Conservation (phyloP, 2,888 invertebrate genomes). For the Allophyes oxyacanthae region DNA sequence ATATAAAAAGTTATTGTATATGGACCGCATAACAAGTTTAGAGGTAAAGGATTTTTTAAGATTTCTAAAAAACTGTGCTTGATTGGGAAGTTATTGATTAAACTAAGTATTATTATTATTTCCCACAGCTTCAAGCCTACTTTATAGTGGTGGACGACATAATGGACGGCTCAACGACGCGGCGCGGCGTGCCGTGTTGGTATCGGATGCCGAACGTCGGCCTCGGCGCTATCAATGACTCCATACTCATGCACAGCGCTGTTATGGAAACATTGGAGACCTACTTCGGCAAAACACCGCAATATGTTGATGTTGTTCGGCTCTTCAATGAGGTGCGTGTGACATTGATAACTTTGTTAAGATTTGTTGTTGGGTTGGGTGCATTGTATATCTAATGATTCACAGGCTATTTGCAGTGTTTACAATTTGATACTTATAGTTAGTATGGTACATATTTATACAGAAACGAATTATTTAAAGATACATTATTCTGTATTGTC, state of each 20-base stretch:
- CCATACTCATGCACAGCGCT: conserved; percentile 93
- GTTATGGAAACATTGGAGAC: conserved; percentile 92
- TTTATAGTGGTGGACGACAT: conserved; percentile 97
- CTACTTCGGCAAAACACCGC: conserved; percentile 92
- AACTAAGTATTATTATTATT: too few species aligned
- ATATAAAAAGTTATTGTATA: too few species aligned
- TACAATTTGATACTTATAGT: too few species aligned
- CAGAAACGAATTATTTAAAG: too few species aligned
- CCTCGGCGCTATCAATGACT: conserved; percentile 95
- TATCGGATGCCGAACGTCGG: conserved; percentile 93
- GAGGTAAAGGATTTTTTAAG: too few species aligned
- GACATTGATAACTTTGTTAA: conserved; percentile 27
- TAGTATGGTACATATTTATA: too few species aligned
- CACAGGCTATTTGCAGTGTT: neutral
- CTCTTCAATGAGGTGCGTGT: conserved; percentile 92
- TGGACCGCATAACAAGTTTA: too few species aligned
- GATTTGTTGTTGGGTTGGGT: neutral
- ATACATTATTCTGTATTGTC: too few species aligned
- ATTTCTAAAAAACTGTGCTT: too few species aligned
- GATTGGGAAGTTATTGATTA: too few species aligned
- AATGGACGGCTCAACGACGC: conserved; percentile 95
- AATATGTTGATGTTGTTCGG: conserved; percentile 93
- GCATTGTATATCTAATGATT: neutral
- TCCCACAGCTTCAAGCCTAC: conserved; percentile 94
- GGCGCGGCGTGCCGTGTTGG: conserved; percentile 98